These are phyloP conservation scores for Watsonalla cultraria DNA, from an alignment of 2,888 invertebrate genomes.

Conservation along the genomic window DNA sequence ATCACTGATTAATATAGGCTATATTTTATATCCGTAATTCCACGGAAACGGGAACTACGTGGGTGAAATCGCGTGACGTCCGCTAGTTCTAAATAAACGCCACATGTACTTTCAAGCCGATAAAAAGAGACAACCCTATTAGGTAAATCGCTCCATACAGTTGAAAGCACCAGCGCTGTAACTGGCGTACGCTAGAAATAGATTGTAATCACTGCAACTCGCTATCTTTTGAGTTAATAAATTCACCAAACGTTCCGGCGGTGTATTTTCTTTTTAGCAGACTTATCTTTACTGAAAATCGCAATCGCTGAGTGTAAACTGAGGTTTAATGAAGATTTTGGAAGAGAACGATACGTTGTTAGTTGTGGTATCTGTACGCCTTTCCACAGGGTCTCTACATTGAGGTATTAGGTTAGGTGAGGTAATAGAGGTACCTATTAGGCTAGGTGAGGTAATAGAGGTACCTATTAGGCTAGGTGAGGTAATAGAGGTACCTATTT, in stretches of 20 bases:
- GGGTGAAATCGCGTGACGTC: no score
- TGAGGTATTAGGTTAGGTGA: no score
- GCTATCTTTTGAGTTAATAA: slow-evolving; percentile 1
- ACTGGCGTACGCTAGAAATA: neutral
- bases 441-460: no score
- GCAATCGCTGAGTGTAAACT: neutral
- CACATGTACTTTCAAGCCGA: neutral
- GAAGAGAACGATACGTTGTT: neutral
- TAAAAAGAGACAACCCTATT: neutral
- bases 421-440: no score
- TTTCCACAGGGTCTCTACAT: neutral
- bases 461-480: no score
- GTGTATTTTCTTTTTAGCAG: neutral
- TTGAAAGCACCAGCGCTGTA: neutral
- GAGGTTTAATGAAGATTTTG: neutral
- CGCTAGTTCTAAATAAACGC: neutral
- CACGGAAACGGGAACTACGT: no score
- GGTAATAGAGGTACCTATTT: no score
- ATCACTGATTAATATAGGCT: no score
- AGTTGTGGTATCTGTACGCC: neutral
- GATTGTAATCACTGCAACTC: slow-evolving; percentile 2
- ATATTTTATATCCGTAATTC: no score
- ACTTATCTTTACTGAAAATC: neutral
- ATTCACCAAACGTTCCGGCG: neutral
- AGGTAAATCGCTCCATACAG: neutral